A percentile compares a stretch with the other conserved stretches of the same genome.
These are phyloP conservation scores for Camelus dromedarius DNA, from an alignment of 2,113 vertebrate species.

Conservation along the genomic window DNA sequence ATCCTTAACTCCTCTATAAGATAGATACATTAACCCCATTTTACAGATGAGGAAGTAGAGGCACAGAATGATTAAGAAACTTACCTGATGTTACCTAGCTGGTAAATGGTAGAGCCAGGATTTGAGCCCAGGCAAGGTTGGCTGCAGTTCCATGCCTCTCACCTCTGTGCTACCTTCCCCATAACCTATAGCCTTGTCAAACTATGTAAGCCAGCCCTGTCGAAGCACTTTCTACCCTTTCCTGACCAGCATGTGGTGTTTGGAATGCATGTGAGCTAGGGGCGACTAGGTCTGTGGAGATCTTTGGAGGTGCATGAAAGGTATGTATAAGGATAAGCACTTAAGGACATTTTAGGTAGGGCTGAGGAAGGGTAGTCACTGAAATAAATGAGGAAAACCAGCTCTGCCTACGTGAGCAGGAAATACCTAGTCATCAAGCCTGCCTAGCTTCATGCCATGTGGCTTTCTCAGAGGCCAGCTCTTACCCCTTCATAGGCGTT, in stretches of 20 bases:
- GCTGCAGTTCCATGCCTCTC: background rate
- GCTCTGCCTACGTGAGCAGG: constrained; percentile 55
- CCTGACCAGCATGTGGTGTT: background rate
- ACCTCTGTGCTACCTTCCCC: background rate
- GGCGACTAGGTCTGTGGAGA: background rate
- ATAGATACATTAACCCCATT: constrained; percentile 12
- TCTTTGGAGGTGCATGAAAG: background rate
- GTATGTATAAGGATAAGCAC: background rate
- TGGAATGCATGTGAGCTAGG: background rate
- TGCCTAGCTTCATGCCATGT: constrained; percentile 65
- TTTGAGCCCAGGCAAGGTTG: background rate
- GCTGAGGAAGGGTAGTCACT: constrained; percentile 6
- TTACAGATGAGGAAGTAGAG: constrained; percentile 48
- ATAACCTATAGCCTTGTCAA: background rate
- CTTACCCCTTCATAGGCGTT: background rate
- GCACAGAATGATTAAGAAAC: background rate
- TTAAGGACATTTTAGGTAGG: background rate
- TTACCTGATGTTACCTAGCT: background rate
- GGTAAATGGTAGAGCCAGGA: background rate
- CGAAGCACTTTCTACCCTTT: background rate
- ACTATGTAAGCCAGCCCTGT: background rate
- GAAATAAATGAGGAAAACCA: constrained; percentile 65
- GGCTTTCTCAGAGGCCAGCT: background rate
- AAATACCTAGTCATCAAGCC: background rate
- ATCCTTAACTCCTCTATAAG: background rate